Base-by-base conservation (phyloP, 2,888 invertebrate species). In the Patella depressa region DNA sequence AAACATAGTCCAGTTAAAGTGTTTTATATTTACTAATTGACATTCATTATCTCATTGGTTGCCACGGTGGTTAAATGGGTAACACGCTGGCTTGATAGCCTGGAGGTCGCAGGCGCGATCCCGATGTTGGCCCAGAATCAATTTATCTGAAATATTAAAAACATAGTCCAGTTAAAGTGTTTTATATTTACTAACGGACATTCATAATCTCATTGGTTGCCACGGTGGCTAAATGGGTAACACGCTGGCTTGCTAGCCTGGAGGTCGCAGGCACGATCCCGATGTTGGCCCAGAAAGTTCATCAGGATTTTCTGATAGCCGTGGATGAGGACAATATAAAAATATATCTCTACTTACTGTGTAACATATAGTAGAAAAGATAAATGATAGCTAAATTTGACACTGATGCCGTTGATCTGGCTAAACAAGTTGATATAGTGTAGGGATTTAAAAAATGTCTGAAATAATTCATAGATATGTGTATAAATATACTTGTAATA, bases 361-460 rank as follows among this genome's bases (percentile, higher is more conserved):
- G 94, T 29, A 95, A 93, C 89, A 96, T 94, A 71, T 94, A 94
- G 88, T 94, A 94, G 55, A 98, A 93, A 74, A 95, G 94, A 5
- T 95, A 87, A 0, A 96, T 94, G 53, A 96, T 92, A 72, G 96
- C 93, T n/a, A 97, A 93, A 92, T 98, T 98, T 85, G 95, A 95
- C 84, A 98, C 94, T 15, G 97, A 96, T 2, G 97, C 97, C 2
- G 98, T 97, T 0, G 98, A 97, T 91, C 95, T 94, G 14, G 96
- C 97, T 54, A 95, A 95, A 92, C 97, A 98, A 86, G 95, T 96
- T 76, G 97, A 93, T 78, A 98, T 94, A 54, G 95, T 94, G 89
- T 96, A 96, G 0, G 98, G 98, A 92, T 97, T 97, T 86, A 97
- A 96, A 70, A 97, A 93, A 92, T 96, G 97, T 19, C 90, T 89